Conservation (phyloP, 1,140 invertebrate species). For the Penaeus japonicus region DNA sequence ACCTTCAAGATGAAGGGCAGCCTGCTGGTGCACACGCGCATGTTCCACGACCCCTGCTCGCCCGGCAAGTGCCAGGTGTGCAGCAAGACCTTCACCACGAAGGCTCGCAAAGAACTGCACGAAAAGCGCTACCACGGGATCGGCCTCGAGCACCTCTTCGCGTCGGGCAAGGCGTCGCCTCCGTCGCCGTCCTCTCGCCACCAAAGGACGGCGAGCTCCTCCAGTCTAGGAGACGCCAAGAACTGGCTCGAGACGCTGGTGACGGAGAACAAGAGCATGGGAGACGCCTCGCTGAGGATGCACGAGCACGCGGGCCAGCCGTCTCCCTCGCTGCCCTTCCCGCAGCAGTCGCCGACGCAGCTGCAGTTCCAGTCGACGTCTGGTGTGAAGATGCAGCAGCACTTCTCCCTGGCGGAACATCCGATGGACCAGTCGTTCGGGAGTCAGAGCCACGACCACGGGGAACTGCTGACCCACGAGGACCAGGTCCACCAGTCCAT, state of each 20-base stretch:
- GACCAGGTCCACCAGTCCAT: no score
- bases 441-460: no score
- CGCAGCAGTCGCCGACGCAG: background rate
- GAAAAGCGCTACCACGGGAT: conserved; percentile 50
- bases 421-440: no score
- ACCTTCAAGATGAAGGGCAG: conserved; percentile 58
- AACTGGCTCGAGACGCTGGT: conserved; percentile 43
- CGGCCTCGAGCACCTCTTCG: background rate
- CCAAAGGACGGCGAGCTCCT: conserved; percentile 10
- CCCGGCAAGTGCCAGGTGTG: conserved; percentile 53
- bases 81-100: conserved; percentile 56
- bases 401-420: no score
- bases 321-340: background rate
- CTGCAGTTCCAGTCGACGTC: no score
- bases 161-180: conserved; percentile 21
- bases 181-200: background rate
- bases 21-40: conserved; percentile 55
- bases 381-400: no score
- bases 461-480: no score
- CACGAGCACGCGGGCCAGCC: background rate
- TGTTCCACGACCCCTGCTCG: conserved; percentile 56
- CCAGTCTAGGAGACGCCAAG: conserved; percentile 34
- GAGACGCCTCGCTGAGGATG: background rate
- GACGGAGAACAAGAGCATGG: conserved; percentile 24
- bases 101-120: conserved; percentile 53